These are phyloP conservation scores for Batillaria attramentaria DNA, from an alignment of 1,140 invertebrate species.

Conservation along the genomic window DNA sequence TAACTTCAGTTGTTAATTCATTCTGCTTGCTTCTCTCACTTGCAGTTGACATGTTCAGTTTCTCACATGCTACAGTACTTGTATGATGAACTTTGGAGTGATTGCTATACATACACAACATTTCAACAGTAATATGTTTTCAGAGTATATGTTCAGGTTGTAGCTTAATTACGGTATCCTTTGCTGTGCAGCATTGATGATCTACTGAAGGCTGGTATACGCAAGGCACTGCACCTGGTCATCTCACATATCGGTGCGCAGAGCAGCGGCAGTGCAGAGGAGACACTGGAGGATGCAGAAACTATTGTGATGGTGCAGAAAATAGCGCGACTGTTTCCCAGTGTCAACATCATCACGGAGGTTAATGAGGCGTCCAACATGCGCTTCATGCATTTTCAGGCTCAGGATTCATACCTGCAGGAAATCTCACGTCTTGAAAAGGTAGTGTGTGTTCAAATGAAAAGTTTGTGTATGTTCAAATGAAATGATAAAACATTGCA, in stretches of 20 bases:
- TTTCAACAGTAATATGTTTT: no score
- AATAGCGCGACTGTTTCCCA: conserved; percentile 85
- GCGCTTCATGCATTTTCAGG: conserved; percentile 98
- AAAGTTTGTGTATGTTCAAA: not conserved
- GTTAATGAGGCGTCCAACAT: conserved; percentile 95
- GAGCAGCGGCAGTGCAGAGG: conserved; percentile 82
- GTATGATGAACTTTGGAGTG: no score
- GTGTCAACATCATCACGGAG: conserved; percentile 62
- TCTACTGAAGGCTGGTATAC: conserved; percentile 92
- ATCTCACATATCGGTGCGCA: conserved; percentile 97
- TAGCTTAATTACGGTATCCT: not conserved
- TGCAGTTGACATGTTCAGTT: no score
- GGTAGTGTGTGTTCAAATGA: conserved; percentile 75
- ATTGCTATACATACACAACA: no score
- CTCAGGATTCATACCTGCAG: conserved; percentile 94
- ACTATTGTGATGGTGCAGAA: conserved; percentile 98
- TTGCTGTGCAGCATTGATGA: conserved; percentile 86
- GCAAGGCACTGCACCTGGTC: conserved; percentile 94
- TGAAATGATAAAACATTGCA: no score
- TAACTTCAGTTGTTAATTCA: no score
- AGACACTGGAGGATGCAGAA: conserved; percentile 96
- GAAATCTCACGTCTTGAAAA: conserved; percentile 99
- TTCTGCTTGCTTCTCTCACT: no score
- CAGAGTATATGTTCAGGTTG: no score
- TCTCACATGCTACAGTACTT: no score